phyloP scores from a whole-genome alignment of 2,797 vertebrate genomes.

The Myiotriccus ornatus region DNA sequence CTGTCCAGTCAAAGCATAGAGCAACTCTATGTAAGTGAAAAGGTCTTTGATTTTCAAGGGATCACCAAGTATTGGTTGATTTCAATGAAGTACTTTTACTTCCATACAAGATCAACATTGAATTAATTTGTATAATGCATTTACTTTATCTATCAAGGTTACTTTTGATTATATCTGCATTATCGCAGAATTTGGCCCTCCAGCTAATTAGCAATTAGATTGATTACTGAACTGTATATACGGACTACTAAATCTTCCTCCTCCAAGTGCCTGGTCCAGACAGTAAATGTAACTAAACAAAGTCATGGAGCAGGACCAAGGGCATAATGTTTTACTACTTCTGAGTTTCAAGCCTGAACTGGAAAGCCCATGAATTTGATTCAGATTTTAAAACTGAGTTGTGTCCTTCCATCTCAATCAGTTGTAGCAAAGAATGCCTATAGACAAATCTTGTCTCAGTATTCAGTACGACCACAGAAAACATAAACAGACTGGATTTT shows the following conservation, averaged over 20 bases:
- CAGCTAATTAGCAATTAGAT: not conserved
- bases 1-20: not conserved
- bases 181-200: not conserved
- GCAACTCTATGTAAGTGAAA: not conserved
- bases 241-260: not conserved
- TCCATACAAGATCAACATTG: not conserved
- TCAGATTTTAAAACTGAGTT: not conserved
- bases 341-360: not conserved
- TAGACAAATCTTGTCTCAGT: not conserved
- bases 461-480: not conserved
- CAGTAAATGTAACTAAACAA: not conserved
- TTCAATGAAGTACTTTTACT: not conserved
- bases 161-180: not conserved
- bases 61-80: not conserved
- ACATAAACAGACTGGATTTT: not conserved
- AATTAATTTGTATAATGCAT: not conserved
- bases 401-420: not conserved
- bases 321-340: not conserved
- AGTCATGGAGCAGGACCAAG: not conserved
- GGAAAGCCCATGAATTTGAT: not conserved
- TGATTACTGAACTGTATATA: not conserved
- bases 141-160: not conserved
- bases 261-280: not conserved
- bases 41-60: not conserved
- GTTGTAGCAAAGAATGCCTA: not conserved